Conservation (phyloP, 1,140 invertebrate species). For the Trinorchestia longiramus region DNA sequence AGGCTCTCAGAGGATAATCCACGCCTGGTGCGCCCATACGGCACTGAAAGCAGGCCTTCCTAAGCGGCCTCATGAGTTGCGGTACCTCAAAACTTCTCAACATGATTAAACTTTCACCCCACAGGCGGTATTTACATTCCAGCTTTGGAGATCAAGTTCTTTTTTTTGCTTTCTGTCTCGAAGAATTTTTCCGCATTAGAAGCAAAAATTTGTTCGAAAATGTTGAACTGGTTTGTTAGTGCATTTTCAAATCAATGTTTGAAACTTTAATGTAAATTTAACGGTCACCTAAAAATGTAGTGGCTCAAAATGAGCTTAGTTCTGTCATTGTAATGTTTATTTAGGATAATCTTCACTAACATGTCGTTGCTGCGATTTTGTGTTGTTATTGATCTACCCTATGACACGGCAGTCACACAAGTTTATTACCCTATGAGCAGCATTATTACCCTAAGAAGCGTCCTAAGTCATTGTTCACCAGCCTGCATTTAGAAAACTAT, state of each 20-base stretch:
- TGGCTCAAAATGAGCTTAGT: too few relatives aligned
- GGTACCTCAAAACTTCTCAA: background rate
- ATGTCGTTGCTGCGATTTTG: background rate
- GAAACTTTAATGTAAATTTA: too few relatives aligned
- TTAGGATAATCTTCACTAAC: too few relatives aligned
- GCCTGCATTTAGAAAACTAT: background rate
- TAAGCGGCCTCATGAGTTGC: background rate
- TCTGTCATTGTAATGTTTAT: too few relatives aligned
- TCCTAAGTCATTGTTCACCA: background rate
- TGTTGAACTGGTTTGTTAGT: background rate
- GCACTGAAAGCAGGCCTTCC: background rate
- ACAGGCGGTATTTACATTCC: background rate
- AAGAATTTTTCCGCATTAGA: background rate
- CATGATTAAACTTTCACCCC: background rate
- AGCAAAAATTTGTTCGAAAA: background rate
- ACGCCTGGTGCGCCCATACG: background rate
- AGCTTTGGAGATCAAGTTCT: background rate
- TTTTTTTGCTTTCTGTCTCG: background rate
- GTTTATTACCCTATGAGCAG: too few relatives aligned
- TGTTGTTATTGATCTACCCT: background rate
- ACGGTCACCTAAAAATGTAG: too few relatives aligned
- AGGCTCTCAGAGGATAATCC: background rate
- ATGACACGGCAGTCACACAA: background rate
- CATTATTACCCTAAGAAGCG: background rate
- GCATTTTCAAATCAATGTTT: too few relatives aligned